Evolutionary conservation across 2,888 invertebrate species (phyloP).

Genomic region (Calliscelio sp.): DNA sequence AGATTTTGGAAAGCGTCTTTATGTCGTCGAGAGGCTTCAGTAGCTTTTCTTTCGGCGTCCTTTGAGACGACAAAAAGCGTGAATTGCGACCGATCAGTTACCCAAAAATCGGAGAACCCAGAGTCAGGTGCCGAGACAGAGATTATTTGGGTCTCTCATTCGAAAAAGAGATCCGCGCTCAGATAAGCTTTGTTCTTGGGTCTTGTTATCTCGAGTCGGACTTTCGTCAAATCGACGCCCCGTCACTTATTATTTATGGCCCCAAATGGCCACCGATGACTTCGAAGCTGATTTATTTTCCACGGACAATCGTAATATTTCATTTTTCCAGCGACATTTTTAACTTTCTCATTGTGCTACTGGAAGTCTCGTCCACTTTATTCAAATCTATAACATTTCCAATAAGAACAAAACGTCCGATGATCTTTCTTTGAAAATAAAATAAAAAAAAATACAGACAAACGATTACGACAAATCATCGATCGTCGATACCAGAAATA

Average conservation of each 20-base stretch:
- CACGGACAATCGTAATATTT: too few species aligned
- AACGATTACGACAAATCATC: conserved; percentile 25
- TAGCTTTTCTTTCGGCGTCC: conserved; percentile 54
- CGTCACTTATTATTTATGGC: conserved; percentile 58
- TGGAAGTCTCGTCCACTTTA: too few species aligned
- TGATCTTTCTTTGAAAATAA: neutral
- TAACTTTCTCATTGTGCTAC: too few species aligned
- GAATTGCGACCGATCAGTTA: conserved; percentile 62
- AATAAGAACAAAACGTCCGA: neutral
- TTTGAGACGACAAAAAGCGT: conserved; percentile 60
- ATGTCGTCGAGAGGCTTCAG: conserved; percentile 43
- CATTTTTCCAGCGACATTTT: too few species aligned
- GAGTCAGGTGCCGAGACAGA: conserved; percentile 60
- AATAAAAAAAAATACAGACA: neutral
- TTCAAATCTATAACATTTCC: neutral
- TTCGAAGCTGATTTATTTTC: neutral
- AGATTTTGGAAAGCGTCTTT: conserved; percentile 64
- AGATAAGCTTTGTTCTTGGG: conserved; percentile 59
- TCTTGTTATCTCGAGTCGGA: conserved; percentile 52
- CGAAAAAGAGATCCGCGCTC: conserved; percentile 57
- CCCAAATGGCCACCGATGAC: conserved; percentile 30
- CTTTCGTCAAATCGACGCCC: conserved; percentile 56
- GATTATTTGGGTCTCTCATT: conserved; percentile 63
- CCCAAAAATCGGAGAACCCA: conserved; percentile 41
- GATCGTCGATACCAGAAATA: conserved; percentile 21